Conservation (phyloP, 2,113 vertebrate species). For the Hylia prasina region DNA sequence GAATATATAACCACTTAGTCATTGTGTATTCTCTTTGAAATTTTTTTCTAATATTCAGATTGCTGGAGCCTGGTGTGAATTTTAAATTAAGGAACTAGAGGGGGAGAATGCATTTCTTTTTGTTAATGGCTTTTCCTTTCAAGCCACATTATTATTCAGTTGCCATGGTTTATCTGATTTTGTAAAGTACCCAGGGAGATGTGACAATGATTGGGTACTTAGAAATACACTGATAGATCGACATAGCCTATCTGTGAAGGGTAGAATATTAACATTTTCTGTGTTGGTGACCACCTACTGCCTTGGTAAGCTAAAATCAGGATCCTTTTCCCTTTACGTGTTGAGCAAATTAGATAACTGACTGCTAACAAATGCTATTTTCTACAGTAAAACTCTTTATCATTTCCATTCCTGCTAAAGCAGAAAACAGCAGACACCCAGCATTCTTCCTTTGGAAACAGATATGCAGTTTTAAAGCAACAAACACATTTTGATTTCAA, state of each 20-base stretch:
- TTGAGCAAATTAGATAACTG: background rate
- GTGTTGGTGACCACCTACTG: background rate
- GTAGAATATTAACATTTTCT: background rate
- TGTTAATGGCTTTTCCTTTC: constrained; percentile 58
- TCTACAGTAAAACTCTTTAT: background rate
- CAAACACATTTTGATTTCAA: background rate
- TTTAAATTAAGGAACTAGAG: constrained; percentile 34
- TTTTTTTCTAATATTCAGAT: constrained; percentile 14
- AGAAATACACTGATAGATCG: constrained; percentile 10
- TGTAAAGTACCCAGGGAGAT: constrained; percentile 29
- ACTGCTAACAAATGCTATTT: background rate
- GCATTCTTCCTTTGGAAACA: background rate
- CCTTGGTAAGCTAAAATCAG: background rate
- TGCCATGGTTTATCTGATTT: constrained; percentile 64
- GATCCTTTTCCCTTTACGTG: background rate
- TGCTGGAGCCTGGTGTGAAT: constrained; percentile 27
- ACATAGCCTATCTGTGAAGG: background rate
- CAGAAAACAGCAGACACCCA: background rate
- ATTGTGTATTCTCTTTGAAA: constrained; percentile 33
- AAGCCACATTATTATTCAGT: constrained; percentile 59
- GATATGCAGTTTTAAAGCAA: background rate
- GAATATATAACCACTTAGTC: constrained; percentile 1
- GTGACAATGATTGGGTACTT: constrained; percentile 2
- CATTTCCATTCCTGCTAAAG: background rate
- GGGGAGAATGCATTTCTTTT: constrained; percentile 36